These are phyloP conservation scores for Drosophila suboccidentalis DNA, from an alignment of 2,888 invertebrate species.

Conservation along the genomic window DNA sequence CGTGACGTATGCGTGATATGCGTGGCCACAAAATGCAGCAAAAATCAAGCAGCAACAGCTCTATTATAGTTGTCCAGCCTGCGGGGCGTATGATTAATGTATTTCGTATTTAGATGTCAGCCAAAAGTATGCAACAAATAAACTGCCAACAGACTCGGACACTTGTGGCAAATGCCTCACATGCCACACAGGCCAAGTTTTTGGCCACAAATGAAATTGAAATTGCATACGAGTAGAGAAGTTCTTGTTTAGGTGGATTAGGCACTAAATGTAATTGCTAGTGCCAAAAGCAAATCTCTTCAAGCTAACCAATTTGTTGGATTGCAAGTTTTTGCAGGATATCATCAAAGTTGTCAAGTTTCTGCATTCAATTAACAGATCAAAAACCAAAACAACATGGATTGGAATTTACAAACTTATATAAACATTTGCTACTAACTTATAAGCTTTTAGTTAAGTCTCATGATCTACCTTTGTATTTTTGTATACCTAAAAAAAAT, in stretches of 20 bases:
- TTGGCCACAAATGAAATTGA: conserved; percentile 32
- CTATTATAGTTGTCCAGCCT: conserved; percentile 51
- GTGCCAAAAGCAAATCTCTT: conserved; percentile 13
- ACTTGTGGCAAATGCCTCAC: conserved; percentile 59
- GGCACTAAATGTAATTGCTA: conserved; percentile 30
- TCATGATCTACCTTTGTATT: background rate
- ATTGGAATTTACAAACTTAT: too few relatives aligned
- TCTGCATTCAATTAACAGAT: conserved; percentile 44
- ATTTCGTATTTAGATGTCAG: conserved; percentile 56
- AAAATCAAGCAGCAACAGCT: conserved; percentile 43
- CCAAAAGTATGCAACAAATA: conserved; percentile 72
- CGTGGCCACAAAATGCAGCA: conserved; percentile 17
- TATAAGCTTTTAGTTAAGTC: background rate
- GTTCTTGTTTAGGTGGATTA: conserved; percentile 20
- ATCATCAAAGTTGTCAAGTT: background rate
- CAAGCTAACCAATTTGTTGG: conserved; percentile 1
- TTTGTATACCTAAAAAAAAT: background rate
- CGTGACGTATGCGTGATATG: conserved; percentile 65
- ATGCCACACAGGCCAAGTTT: background rate
- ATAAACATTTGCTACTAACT: background rate
- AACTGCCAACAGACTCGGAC: conserved; percentile 40
- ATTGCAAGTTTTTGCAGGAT: background rate
- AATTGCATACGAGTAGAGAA: conserved; percentile 49
- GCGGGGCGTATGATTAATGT: conserved; percentile 64
- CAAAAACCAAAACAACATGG: background rate